Base-by-base conservation (phyloP, 2,888 invertebrate genomes). In the Platycnemis pennipes region DNA sequence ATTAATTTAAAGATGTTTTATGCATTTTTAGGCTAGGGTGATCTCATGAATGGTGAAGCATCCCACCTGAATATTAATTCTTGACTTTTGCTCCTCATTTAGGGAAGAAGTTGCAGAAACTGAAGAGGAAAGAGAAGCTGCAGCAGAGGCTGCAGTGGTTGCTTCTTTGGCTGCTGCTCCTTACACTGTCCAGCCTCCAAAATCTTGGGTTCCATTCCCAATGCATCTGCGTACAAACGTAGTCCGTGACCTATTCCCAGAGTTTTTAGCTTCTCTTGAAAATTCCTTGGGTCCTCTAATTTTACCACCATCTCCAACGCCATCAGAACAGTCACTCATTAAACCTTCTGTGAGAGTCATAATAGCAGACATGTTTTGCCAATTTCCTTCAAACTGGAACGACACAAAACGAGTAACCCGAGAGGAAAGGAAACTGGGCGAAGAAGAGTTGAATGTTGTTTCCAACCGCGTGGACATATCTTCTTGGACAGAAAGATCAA, bases 191-290 rank as follows among this genome's bases (percentile, higher is more conserved):
- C 91, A 91, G 44, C 91, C 91, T 26, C 26, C 63, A 69, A 45
- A n/a, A 1, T 63, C 91, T 42, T 91, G 91, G 91, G 91, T 91
- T 26, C 91, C 91, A 56, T 63, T 63, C 8, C 91, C n/a, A 22
- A 42, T 91, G 42, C 44, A 42, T 37, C n/a, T 91, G 22, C 44
- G 91, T 2, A 91, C 44, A 2, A 91, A 69, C n/a, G 44, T 91
- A 45, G 63, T 91, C 42, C 91, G 44, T 5, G 63, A 56, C n/a
- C 44, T 63, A 13, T 91, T 69, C n/a, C 91, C 91, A 44, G 44
- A 91, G n/a, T 69, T 91, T 56, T 69, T 91, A 91, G 26, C 42
- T 16, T n/a, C 44, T 5, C 63, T 91, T 7, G 91, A 91, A 44
- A 63, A 0, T 37, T 91, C 91, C 42, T 42, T 91, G n/a, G 91